Evolutionary conservation across 2,113 vertebrate species (phyloP).

Genomic region (Desmodus rotundus): DNA sequence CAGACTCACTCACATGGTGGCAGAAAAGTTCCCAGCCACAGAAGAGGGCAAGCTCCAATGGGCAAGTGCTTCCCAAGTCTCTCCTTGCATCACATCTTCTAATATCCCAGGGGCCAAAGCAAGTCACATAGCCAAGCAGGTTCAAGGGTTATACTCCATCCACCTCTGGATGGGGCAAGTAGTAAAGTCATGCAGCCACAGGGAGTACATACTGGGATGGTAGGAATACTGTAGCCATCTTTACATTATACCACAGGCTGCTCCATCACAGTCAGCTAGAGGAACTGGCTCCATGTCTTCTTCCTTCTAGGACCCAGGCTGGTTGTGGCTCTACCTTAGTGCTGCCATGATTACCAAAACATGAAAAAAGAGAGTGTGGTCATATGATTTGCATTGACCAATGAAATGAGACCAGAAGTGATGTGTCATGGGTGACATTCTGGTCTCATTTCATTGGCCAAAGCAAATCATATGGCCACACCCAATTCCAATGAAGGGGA

Average conservation of each 20-base stretch:
- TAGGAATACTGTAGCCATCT: neutral
- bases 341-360: neutral
- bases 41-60: neutral
- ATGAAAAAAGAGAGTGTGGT: neutral
- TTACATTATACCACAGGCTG: neutral
- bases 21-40: neutral
- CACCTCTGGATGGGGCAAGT: neutral
- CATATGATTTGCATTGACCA: no score
- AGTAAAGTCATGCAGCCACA: neutral
- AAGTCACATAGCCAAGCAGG: neutral
- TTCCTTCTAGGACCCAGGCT: neutral
- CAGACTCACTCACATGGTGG: neutral
- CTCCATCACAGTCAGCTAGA: neutral
- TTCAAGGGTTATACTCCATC: neutral
- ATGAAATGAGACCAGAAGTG: no score
- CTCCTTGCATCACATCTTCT: neutral
- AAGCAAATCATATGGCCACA: neutral
- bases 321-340: rapidly evolving
- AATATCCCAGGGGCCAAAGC: neutral
- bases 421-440: neutral
- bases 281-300: no score
- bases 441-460: neutral
- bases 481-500: neutral
- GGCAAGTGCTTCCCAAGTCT: neutral
- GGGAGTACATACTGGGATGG: rapidly evolving